A percentile compares a stretch with the other conserved stretches of the same genome.
Conservation (phyloP, 2,888 invertebrate species). For the Imbricaverruca yamaguchii region DNA sequence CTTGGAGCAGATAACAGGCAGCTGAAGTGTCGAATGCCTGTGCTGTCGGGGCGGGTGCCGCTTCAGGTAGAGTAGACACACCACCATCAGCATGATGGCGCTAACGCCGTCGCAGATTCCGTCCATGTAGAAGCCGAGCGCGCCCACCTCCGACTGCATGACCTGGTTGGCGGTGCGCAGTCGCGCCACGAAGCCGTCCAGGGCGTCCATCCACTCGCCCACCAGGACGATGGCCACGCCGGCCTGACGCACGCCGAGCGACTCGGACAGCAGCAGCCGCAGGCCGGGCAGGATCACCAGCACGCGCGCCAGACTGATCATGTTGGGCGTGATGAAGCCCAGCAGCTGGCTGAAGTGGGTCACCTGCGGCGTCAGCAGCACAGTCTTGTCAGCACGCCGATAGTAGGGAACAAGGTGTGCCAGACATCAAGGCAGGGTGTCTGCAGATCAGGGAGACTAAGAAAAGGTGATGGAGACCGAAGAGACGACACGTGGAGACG, state of each 20-base stretch:
- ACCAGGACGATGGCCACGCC: constrained; percentile 71
- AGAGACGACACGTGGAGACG: too few relatives aligned
- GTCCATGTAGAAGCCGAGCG: constrained; percentile 71
- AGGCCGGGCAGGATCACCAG: constrained; percentile 65
- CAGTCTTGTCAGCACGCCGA: too few relatives aligned
- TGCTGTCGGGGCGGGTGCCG: constrained; percentile 65
- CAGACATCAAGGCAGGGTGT: too few relatives aligned
- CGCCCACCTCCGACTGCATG: constrained; percentile 70
- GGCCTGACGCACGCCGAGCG: constrained; percentile 58
- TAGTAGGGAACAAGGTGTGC: too few relatives aligned
- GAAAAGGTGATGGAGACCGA: too few relatives aligned
- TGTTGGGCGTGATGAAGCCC: constrained; percentile 64
- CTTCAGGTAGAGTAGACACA: constrained; percentile 59
- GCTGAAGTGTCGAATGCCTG: constrained; percentile 46
- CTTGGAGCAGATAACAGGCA: background rate
- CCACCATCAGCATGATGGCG: constrained; percentile 61
- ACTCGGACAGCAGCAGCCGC: constrained; percentile 64
- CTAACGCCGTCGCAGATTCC: constrained; percentile 73
- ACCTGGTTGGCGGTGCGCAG: constrained; percentile 64
- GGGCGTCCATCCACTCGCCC: constrained; percentile 71
- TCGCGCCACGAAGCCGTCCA: constrained; percentile 80
- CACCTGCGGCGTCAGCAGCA: constrained; percentile 44
- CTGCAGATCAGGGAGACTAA: too few relatives aligned
- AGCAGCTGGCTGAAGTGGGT: constrained; percentile 53
- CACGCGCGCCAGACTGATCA: constrained; percentile 72